These are phyloP conservation scores for Nebria salina DNA, from an alignment of 2,888 invertebrate species.

Conservation along the genomic window DNA sequence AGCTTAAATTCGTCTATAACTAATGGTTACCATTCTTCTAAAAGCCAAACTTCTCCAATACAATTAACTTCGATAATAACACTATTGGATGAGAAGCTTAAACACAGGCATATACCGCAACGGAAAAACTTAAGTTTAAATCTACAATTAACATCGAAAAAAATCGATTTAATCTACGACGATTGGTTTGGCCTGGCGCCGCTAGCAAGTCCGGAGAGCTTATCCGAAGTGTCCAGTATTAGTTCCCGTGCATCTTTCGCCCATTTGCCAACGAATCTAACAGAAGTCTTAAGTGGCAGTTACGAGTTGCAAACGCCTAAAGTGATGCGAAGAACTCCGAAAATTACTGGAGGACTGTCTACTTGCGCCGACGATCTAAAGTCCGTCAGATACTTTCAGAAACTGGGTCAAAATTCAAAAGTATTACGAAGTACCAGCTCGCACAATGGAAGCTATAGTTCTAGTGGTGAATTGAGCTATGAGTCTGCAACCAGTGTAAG, in stretches of 20 bases:
- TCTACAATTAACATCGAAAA: conserved; percentile 48
- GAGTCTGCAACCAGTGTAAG: conserved; percentile 64
- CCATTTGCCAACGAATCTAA: conserved; percentile 54
- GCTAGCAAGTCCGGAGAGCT: conserved; percentile 82
- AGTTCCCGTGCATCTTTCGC: conserved; percentile 74
- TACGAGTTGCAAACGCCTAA: conserved; percentile 66
- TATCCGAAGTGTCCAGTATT: conserved; percentile 83
- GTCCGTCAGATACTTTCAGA: conserved; percentile 67
- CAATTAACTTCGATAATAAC: conserved; percentile 50
- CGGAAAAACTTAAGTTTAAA: conserved; percentile 42
- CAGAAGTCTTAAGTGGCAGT: conserved; percentile 53
- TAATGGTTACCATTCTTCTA: conserved; percentile 59
- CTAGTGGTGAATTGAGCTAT: conserved; percentile 65
- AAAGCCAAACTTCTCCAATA: conserved; percentile 57
- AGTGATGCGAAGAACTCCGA: conserved; percentile 72
- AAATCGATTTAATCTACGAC: conserved; percentile 68
- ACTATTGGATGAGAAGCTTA: conserved; percentile 47
- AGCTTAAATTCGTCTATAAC: conserved; percentile 59
- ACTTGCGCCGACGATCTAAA: conserved; percentile 74
- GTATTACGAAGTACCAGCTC: conserved; percentile 59
- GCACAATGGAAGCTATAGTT: conserved; percentile 56
- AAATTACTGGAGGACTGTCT: conserved; percentile 71
- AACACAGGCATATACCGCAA: conserved; percentile 22
- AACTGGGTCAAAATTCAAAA: conserved; percentile 63
- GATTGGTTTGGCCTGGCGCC: conserved; percentile 79